Conservation (phyloP, 1,140 invertebrate genomes). For the Trigoniulus corallinus region DNA sequence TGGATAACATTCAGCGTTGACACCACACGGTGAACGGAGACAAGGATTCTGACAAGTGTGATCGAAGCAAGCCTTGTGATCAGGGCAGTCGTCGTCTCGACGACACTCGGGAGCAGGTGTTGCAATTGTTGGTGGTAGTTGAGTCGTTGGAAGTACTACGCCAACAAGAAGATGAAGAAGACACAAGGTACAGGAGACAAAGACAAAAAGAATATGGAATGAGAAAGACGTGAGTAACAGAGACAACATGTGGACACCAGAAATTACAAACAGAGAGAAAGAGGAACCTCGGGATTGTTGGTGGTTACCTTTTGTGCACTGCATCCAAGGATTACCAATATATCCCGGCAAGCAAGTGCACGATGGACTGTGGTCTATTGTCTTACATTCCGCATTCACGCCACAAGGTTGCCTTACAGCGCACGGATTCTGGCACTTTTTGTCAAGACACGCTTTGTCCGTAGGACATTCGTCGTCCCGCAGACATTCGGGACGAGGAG, state of each 20-base stretch:
- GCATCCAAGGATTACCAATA: slow-evolving; percentile 50
- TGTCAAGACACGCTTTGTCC: slow-evolving; percentile 40
- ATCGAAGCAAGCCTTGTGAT: background rate
- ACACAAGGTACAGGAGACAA: background rate
- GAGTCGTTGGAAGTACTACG: background rate
- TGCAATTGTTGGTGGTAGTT: slow-evolving; percentile 8
- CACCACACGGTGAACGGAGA: slow-evolving; percentile 38
- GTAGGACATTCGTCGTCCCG: slow-evolving; percentile 11
- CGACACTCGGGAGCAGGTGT: slow-evolving; percentile 30
- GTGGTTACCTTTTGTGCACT: slow-evolving; percentile 53
- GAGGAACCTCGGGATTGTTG: background rate
- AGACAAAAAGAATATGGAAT: background rate
- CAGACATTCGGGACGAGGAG: slow-evolving; percentile 32
- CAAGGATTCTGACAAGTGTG: background rate
- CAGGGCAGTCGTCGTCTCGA: slow-evolving; percentile 50
- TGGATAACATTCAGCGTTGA: slow-evolving; percentile 53
- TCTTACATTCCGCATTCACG: slow-evolving; percentile 41
- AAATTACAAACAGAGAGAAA: background rate
- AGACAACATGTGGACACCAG: background rate
- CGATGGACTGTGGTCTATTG: slow-evolving; percentile 57
- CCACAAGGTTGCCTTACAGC: slow-evolving; percentile 56
- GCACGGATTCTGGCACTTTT: slow-evolving; percentile 60
- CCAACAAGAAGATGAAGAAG: too few relatives aligned
- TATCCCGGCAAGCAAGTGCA: slow-evolving; percentile 47
- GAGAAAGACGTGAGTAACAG: background rate